Percentiles rank a stretch among this genome's conserved stretches.
Evolutionary conservation across 2,797 vertebrate species (phyloP).

Genomic region (Chiloscyllium punctatum): DNA sequence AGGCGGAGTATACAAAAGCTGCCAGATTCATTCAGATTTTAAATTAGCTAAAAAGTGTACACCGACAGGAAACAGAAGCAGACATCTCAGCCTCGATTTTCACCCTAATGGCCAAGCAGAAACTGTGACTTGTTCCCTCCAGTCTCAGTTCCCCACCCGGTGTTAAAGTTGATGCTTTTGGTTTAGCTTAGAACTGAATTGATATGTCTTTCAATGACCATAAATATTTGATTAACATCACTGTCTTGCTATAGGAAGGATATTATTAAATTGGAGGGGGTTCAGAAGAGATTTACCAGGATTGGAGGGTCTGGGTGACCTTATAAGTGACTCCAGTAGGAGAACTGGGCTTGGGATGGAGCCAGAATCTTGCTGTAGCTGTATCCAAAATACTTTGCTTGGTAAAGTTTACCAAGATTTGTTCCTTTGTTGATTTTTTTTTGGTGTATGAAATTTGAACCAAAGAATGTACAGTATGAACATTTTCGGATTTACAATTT

Average conservation of each 20-base stretch:
- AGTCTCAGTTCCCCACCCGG: background rate
- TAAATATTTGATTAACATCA: background rate
- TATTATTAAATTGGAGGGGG: too few relatives aligned
- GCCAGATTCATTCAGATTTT: background rate
- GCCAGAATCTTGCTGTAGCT: too few relatives aligned
- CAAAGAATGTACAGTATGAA: background rate
- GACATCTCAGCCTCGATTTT: background rate
- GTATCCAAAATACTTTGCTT: background rate
- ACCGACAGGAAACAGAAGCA: background rate
- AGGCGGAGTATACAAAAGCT: background rate
- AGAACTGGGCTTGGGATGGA: background rate
- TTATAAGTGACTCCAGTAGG: background rate
- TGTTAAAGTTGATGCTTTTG: background rate
- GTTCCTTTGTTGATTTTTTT: background rate
- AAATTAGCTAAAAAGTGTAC: background rate
- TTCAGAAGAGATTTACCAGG: too few relatives aligned
- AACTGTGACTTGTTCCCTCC: background rate
- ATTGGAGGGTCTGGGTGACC: background rate
- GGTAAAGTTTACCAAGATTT: background rate
- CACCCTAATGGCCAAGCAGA: background rate
- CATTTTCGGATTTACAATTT: background rate
- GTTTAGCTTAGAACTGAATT: background rate
- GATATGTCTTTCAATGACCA: background rate
- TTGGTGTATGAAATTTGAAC: background rate
- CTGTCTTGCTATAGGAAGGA: background rate